Percentiles rank a stretch among this genome's conserved stretches.
These are phyloP conservation scores for Tillus elongatus DNA, from an alignment of 2,888 invertebrate species.

Conservation along the genomic window DNA sequence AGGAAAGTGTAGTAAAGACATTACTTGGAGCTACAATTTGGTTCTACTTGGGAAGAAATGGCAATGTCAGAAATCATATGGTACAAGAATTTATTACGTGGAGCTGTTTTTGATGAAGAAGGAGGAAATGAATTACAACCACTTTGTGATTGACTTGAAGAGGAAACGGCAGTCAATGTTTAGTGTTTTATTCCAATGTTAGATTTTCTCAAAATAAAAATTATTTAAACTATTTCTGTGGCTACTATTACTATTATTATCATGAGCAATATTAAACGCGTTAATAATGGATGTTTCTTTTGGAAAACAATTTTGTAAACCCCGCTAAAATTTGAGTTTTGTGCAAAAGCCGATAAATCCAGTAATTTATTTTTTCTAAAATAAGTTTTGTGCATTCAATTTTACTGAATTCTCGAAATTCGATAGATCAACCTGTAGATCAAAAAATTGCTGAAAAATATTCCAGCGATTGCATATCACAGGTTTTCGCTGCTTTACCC, in stretches of 20 bases:
- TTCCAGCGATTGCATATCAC: background rate
- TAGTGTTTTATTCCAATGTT: background rate
- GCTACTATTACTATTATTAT: background rate
- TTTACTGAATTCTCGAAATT: background rate
- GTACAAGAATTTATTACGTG: constrained; percentile 3
- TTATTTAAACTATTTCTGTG: no score
- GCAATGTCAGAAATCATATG: constrained; percentile 1
- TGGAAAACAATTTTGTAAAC: background rate
- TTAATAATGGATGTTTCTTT: background rate
- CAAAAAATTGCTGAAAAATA: constrained; percentile 6
- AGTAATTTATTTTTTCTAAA: constrained; percentile 1
- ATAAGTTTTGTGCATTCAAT: constrained; percentile 3
- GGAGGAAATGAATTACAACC: background rate
- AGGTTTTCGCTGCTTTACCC: background rate
- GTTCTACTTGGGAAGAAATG: background rate
- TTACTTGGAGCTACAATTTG: background rate
- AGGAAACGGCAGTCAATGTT: background rate
- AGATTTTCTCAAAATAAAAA: no score
- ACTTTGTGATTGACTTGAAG: constrained; percentile 1
- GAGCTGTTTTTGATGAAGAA: background rate
- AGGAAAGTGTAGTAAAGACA: background rate
- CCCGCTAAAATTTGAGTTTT: constrained; percentile 7
- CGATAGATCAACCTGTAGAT: background rate
- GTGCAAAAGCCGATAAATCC: constrained; percentile 6
- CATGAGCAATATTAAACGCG: background rate